Base-by-base conservation (phyloP, 92 coral and sea anemone species). In the Montipora capitata region DNA sequence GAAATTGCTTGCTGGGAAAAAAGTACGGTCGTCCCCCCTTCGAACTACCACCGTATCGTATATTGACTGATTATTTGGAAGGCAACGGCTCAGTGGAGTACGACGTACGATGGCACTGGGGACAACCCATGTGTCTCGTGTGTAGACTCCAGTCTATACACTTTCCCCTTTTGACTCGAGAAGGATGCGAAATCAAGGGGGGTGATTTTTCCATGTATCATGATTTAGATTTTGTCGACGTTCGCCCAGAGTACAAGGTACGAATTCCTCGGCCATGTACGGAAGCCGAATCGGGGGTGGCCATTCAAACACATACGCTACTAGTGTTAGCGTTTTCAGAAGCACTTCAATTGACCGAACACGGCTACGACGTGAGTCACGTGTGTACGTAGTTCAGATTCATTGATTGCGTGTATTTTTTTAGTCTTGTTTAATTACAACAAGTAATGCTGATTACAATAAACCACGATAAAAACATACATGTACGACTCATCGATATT, bases 241-340 rank as follows among this genome's bases (percentile, higher is more conserved):
- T 45, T 7, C 51, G 12, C 4, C 52, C 51, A 18, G 10, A 72
- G 56, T 72, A 72, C 15, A 16, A 40, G 9, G 11, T 42, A 2
- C 77, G 56, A 20, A 72, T 72, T n/a, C 77, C 77, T 72, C 51
- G 77, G 2, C 77, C 77, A 3, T 72, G 77, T 45, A 17, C 54
- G 2, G 27, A 72, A n/a, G 20, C 42, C 10, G 77, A 72, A 3
- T 72, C 77, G 20, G 77, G 77, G 10, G 77, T 42, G 9, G 18
- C 8, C 77, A 42, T 72, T 8, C 77, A 41, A 40, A 72, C 57
- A 2, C 7, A 40, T 17, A 72, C 77, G 5, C 57, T 72, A 2
- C 38, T 27, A 35, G 57, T 72, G 3, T 49, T 72, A 10, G 9
- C 77, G 0, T 72, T 72, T 27, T 16, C 77, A 2, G 5, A 44